phyloP scores from a whole-genome alignment of 2,888 invertebrate species.

The Tetragnatha montana region DNA sequence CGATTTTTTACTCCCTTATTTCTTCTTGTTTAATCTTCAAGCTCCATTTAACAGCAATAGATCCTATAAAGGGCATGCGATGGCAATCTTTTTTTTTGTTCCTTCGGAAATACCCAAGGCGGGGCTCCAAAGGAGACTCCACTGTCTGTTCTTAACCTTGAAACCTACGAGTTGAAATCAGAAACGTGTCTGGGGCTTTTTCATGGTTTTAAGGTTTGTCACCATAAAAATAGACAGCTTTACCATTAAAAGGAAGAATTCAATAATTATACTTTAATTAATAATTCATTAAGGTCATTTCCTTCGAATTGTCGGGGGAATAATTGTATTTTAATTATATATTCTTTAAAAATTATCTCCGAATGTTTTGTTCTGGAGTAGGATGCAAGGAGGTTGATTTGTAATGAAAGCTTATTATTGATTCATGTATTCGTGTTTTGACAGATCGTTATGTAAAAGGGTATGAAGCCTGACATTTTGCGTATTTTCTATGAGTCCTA shows the following conservation, averaged over 20 bases:
- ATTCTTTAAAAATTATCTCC: background rate
- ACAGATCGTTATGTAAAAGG: background rate
- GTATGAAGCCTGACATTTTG: background rate
- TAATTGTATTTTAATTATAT: conserved; percentile 5
- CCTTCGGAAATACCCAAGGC: conserved; percentile 26
- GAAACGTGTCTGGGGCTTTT: background rate
- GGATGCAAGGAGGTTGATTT: background rate
- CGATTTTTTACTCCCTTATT: no score
- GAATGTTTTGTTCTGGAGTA: background rate
- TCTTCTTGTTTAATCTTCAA: background rate
- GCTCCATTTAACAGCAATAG: background rate
- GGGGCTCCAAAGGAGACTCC: background rate
- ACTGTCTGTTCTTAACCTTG: conserved; percentile 29
- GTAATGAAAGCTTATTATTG: background rate
- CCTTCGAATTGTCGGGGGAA: background rate
- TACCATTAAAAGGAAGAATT: background rate
- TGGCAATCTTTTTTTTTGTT: background rate
- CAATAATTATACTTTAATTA: background rate
- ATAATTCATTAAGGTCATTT: conserved; percentile 25
- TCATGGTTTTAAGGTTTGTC: background rate
- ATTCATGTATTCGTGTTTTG: background rate
- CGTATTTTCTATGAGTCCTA: background rate
- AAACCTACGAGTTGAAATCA: conserved; percentile 9
- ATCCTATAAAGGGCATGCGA: background rate
- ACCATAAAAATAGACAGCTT: background rate